These are phyloP conservation scores for Leptodactylus fallax DNA, from an alignment of 2,797 vertebrate genomes.

Conservation along the genomic window DNA sequence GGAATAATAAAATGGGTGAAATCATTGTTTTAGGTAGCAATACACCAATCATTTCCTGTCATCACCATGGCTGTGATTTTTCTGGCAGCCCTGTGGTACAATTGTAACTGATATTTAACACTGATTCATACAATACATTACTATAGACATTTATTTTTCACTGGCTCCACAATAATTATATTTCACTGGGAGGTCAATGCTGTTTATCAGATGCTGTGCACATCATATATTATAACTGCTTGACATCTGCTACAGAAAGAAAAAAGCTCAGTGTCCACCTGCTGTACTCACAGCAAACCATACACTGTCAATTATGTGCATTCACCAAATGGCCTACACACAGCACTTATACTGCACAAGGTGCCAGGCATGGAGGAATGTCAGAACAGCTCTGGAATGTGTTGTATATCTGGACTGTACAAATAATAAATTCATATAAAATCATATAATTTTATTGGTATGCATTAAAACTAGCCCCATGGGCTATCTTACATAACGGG, in stretches of 20 bases:
- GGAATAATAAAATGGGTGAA: no score
- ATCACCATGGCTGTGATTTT: neutral
- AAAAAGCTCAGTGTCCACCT: neutral
- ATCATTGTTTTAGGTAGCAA: neutral
- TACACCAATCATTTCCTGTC: neutral
- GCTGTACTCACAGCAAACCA: neutral
- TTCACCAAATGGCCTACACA: neutral
- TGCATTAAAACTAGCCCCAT: no score
- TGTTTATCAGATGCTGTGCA: neutral
- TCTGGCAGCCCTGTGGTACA: neutral
- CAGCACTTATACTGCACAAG: neutral
- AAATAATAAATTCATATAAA: no score
- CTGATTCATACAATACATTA: neutral
- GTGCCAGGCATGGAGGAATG: neutral
- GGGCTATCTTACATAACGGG: no score
- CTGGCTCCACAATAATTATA: conserved; percentile 4
- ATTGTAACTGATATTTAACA: neutral
- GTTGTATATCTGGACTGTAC: no score
- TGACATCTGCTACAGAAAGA: neutral
- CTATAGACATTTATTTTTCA: neutral
- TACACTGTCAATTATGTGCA: neutral
- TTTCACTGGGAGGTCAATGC: neutral
- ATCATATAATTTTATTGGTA: no score
- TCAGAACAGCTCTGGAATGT: neutral
- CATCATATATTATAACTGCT: neutral